A percentile compares a stretch with the other conserved stretches of the same genome.
Evolutionary conservation across 2,797 vertebrate species (phyloP).

Genomic region (Hemitrygon akajei): DNA sequence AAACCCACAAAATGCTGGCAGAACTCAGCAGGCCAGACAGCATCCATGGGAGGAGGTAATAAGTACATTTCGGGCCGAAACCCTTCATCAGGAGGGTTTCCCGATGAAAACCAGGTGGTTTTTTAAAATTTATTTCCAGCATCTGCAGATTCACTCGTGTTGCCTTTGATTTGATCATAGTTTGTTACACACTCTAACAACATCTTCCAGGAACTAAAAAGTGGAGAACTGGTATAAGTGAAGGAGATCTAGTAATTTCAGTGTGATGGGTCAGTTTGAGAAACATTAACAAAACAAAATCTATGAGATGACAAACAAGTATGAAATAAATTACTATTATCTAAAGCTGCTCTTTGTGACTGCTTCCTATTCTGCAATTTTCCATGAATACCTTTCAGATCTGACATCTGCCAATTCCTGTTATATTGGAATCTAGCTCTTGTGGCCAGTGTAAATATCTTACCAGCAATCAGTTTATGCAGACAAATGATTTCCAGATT

Average conservation of each 20-base stretch:
- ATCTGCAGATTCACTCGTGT: too few relatives aligned
- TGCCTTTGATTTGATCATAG: too few relatives aligned
- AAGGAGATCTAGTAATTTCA: neutral
- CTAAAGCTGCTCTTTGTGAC: neutral
- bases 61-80: too few relatives aligned
- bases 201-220: too few relatives aligned
- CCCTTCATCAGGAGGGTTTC: too few relatives aligned
- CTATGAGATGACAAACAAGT: constrained; percentile 1
- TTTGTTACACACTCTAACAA: neutral
- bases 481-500: constrained; percentile 33
- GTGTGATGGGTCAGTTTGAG: neutral
- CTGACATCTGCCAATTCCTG: constrained; percentile 3
- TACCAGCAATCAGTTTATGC: neutral
- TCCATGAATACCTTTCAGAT: neutral
- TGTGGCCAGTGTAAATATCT: neutral
- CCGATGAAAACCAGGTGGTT: too few relatives aligned
- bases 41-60: too few relatives aligned
- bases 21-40: too few relatives aligned
- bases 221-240: neutral
- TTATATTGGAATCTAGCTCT: neutral
- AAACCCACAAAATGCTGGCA: too few relatives aligned
- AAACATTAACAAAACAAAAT: neutral
- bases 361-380: neutral
- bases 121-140: too few relatives aligned
- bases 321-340: neutral